Percentiles rank a stretch among this genome's conserved stretches.
phyloP scores from a whole-genome alignment of 2,113 vertebrate genomes.

The Acrocephalus arundinaceus region DNA sequence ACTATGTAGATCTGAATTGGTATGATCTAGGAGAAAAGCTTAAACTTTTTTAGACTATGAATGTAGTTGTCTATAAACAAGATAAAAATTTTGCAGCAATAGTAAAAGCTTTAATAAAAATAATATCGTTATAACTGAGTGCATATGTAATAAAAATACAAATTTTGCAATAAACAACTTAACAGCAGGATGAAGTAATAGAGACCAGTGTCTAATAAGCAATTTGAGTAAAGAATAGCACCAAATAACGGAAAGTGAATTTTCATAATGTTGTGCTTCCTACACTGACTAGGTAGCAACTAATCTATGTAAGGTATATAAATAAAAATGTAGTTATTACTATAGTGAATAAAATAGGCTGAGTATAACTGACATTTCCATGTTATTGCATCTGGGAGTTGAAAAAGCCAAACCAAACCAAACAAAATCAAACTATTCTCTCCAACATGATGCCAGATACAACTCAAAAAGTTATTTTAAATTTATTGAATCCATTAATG shows the following conservation, averaged over 20 bases:
- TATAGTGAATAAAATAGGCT: not conserved
- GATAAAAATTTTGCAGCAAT: not conserved
- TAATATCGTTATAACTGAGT: not conserved
- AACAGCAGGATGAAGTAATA: not conserved
- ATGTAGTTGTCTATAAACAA: not conserved
- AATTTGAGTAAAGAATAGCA: not conserved
- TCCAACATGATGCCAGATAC: not conserved
- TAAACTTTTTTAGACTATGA: not conserved
- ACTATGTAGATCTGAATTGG: not conserved
- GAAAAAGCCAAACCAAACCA: not conserved
- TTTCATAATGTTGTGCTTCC: not conserved
- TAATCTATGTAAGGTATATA: not conserved
- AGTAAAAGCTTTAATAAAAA: not conserved
- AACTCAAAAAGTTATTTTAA: not conserved
- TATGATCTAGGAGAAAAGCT: not conserved
- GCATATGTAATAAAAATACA: not conserved
- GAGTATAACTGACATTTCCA: not conserved
- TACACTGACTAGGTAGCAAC: not conserved
- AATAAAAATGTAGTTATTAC: not conserved
- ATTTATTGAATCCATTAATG: not conserved
- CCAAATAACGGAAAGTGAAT: not conserved
- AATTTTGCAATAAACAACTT: not conserved
- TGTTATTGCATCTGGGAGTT: not conserved
- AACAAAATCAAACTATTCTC: not conserved
- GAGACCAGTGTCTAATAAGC: not conserved